Base-by-base conservation (phyloP, 2,113 vertebrate genomes). In the Micronycteris hirsuta region DNA sequence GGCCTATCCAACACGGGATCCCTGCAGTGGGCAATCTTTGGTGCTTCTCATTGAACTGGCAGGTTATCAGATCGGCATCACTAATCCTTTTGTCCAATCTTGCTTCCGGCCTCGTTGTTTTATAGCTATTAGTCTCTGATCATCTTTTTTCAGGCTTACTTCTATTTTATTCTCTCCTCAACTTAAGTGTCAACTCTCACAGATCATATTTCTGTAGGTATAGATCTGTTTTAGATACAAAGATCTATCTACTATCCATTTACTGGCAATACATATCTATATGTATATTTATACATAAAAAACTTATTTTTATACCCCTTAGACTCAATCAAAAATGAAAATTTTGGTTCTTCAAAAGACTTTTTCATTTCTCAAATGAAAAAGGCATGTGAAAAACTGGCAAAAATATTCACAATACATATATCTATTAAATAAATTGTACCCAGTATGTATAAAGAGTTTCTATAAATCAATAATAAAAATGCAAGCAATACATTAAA, bases 1-100 rank as follows among this genome's bases (percentile, higher is more conserved):
- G 14, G 0, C 61, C n/a, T 81, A 14, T 26, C 0, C 13, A 31
- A 4, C 1, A 6, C 2, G 1, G 26, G 15, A 6, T 12, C 16
- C 22, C 16, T 16, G 16, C 45, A 52, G 14, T 17, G 16, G 33
- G 10, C 45, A 19, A 1, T 22, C 33, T 15, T 15, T 65, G 22
- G 45, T 36, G 1, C 2, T 73, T 45, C 65, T 22, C 11, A 1
- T 24, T 31, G 45, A 65, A n/a, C 13, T 41, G 13, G 7, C 26
- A 67, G 19, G 65, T 47, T 56, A 74, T 58, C 52, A 49, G 26
- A 41, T 24, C 56, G 31, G 14, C 28, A 49, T 82, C 20, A 49
- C 15, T 52, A 49, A 7, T 58, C 7, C 19, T 20, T 65, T 41
- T 83, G 33, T 26, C 52, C 31, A 76, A 43, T 58, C 67, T 82